Conservation (phyloP, 1,140 invertebrate genomes). For the Drepana arcuata region DNA sequence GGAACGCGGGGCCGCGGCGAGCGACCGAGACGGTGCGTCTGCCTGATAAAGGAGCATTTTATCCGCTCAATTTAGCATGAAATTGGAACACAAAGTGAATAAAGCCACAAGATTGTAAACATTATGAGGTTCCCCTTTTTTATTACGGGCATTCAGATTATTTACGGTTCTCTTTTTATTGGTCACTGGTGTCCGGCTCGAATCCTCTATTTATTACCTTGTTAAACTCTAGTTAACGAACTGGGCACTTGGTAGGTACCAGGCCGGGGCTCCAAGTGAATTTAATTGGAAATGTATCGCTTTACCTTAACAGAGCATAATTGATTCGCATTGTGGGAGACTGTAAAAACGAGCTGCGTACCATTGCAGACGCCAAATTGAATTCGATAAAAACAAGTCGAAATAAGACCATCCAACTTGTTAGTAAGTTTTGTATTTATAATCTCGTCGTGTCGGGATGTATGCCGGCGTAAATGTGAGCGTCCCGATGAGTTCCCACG, state of each 20-base stretch:
- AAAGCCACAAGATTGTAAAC: conserved; percentile 71
- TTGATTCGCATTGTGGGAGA: conserved; percentile 39
- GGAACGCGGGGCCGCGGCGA: conserved; percentile 7
- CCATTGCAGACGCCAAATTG: conserved; percentile 6
- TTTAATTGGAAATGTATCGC: conserved; percentile 56
- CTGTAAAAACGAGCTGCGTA: conserved; percentile 17
- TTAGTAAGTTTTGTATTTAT: conserved; percentile 33
- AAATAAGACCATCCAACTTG: conserved; percentile 19
- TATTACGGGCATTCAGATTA: conserved; percentile 57
- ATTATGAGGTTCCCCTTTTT: conserved; percentile 68
- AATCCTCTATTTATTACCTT: conserved; percentile 62
- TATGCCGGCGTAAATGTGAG: conserved; percentile 47
- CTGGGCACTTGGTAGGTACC: conserved; percentile 35
- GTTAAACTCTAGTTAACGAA: conserved; percentile 66
- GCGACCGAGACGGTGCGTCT: conserved; percentile 55
- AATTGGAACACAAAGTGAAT: conserved; percentile 71
- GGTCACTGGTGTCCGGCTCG: conserved; percentile 40
- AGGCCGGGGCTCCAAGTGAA: conserved; percentile 25
- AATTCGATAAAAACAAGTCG: conserved; percentile 24
- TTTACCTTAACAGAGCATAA: conserved; percentile 36
- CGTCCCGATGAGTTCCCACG: conserved; percentile 55
- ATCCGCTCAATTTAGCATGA: conserved; percentile 70
- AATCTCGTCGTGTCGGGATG: too few species aligned
- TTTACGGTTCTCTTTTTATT: conserved; percentile 66
- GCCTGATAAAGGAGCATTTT: conserved; percentile 66